Conservation (phyloP, 2,888 invertebrate genomes). For the Drosophila quinaria region DNA sequence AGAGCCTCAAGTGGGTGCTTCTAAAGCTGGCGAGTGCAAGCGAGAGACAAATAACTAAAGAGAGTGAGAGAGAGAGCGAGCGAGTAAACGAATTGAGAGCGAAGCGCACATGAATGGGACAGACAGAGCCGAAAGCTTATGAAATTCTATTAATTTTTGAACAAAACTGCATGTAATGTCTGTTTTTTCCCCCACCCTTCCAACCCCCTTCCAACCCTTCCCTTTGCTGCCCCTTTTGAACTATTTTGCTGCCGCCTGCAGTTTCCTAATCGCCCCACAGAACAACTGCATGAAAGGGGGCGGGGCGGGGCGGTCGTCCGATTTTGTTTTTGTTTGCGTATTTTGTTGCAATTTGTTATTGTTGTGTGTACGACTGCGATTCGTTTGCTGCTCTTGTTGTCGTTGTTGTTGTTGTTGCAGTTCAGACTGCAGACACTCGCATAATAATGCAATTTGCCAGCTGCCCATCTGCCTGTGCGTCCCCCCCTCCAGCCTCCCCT, state of each 20-base stretch:
- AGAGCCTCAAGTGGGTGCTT: constrained; percentile 28
- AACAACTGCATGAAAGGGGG: constrained; percentile 12
- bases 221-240: constrained; percentile 17
- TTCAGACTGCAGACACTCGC: constrained; percentile 84
- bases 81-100: constrained; percentile 41
- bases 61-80: constrained; percentile 3
- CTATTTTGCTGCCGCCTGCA: constrained; percentile 52
- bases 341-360: constrained; percentile 69
- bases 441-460: constrained; percentile 84
- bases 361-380: constrained; percentile 60
- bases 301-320: constrained; percentile 25
- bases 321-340: constrained; percentile 72
- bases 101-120: constrained; percentile 43
- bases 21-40: constrained; percentile 28
- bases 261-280: constrained; percentile 67
- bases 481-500: background rate
- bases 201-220: constrained; percentile 1
- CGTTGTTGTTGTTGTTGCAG: constrained; percentile 66
- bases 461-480: constrained; percentile 55
- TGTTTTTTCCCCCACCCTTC: constrained; percentile 26
- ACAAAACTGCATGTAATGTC: constrained; percentile 80
- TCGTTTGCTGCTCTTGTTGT: constrained; percentile 34
- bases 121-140: constrained; percentile 69
- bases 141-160: constrained; percentile 84
- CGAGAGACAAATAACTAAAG: constrained; percentile 14